Evolutionary conservation across 2,113 vertebrate genomes (phyloP), one percentile per base, ranked within the genome.

Genomic region (Spheniscus mendiculus): DNA sequence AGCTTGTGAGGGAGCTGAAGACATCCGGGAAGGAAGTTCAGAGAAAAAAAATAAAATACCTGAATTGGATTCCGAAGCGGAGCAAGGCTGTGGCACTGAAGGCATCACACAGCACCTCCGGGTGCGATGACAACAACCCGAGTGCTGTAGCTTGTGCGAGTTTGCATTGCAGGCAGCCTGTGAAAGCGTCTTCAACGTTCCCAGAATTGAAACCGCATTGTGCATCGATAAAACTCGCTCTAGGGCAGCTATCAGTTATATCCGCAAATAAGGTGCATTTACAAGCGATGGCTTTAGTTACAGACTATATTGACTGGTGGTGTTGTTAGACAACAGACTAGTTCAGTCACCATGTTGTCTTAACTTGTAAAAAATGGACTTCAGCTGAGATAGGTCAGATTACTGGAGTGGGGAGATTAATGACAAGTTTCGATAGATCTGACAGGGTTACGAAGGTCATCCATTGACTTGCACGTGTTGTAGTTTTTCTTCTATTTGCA

Each of bases 241-340:
- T 5, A 11, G 17, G 30, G 8, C 22, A 5, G n/a, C 59, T 5
- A 1, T 4, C 5, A 1, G 15, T 2, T 25, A 0, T 5, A 17
- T 4, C 55, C 2, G 1, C 5, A 25, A 49, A 0, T 2, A 6
- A 13, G 26, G 66, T 2, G 8, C 25, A 0, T 18, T 45, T 30
- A 14, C 20, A 8, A 38, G 42, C 0, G 13, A 8, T 10, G 25
- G 59, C 53, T 47, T 25, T 19, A 29, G 40, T 15, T 76, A 8
- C 45, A 30, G 55, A 9, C 58, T 50, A 1, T 16, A 4, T 4
- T 5, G 44, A 3, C 13, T 20, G 23, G 6, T 25, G 11, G 18
- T 3, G 18, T 0, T 36, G 49, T 7, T 47, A 50, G 49, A 40
- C 82, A 61, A 56, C 16, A 19, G 40, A 5, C 1, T 3, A 7